Evolutionary conservation across 1,140 invertebrate species (phyloP).

Genomic region (Temnothorax longispinosus): DNA sequence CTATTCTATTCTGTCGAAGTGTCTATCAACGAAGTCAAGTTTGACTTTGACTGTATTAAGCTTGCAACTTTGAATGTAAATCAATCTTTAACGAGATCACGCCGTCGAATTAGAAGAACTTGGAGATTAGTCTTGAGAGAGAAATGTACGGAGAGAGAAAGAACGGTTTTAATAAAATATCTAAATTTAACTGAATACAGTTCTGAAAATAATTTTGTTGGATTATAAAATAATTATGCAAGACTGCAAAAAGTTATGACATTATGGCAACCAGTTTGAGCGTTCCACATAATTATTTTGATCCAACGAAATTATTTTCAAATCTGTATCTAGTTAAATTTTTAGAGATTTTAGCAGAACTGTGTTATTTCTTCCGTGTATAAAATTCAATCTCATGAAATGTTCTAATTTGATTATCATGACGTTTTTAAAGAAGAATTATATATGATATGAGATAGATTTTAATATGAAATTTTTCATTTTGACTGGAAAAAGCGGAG

Average conservation of each 20-base stretch:
- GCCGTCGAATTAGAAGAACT: constrained; percentile 26
- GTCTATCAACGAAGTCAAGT: constrained; percentile 41
- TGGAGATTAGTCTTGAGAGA: neutral
- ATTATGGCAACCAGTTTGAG: no score
- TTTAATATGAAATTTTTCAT: neutral
- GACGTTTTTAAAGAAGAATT: neutral
- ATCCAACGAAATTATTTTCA: no score
- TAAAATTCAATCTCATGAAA: constrained; percentile 5
- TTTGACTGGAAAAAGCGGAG: neutral
- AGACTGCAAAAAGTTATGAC: no score
- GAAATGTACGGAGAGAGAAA: neutral
- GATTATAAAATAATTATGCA: no score
- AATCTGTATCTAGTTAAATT: no score
- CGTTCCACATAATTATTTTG: no score
- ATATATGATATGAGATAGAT: neutral
- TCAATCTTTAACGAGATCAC: constrained; percentile 41
- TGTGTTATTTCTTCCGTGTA: neutral
- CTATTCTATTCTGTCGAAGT: constrained; percentile 33
- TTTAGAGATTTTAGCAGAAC: neutral
- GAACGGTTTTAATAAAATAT: neutral
- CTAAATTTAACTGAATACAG: neutral
- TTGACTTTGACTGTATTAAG: constrained; percentile 34
- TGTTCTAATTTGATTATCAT: neutral
- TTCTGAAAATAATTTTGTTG: no score
- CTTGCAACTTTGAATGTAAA: constrained; percentile 39